phyloP scores from a whole-genome alignment of 2,113 vertebrate species.

The Craseonycteris thonglongyai region DNA sequence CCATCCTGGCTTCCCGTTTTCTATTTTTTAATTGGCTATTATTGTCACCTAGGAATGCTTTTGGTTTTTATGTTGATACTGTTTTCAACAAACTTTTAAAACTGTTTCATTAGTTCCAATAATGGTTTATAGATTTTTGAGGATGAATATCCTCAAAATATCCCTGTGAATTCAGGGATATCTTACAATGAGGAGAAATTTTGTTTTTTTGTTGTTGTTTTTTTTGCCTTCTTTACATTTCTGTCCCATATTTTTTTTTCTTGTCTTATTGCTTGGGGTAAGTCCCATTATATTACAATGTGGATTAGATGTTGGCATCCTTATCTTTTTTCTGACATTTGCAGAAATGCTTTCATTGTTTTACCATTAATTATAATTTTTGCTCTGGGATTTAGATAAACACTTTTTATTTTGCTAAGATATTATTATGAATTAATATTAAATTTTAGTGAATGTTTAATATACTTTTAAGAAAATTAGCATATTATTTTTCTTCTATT shows the following conservation, averaged over 20 bases:
- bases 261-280: neutral
- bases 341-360: neutral
- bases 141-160: no score
- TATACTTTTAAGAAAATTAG: neutral
- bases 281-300: neutral
- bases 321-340: neutral
- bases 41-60: neutral
- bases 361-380: neutral
- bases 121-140: neutral
- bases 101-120: neutral
- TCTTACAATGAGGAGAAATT: neutral
- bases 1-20: no score
- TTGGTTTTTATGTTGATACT: neutral
- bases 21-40: neutral
- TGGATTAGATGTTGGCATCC: neutral
- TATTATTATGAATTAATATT: neutral
- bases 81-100: neutral
- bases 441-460: neutral
- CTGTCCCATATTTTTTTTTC: neutral
- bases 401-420: neutral
- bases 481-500: neutral
- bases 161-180: neutral
- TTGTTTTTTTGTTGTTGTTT: no score
- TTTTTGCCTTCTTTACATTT: neutral
- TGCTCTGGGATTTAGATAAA: neutral